A percentile compares a stretch with the other conserved stretches of the same genome.
Conservation (phyloP, 1,140 invertebrate species). For the Planococcus citri region DNA sequence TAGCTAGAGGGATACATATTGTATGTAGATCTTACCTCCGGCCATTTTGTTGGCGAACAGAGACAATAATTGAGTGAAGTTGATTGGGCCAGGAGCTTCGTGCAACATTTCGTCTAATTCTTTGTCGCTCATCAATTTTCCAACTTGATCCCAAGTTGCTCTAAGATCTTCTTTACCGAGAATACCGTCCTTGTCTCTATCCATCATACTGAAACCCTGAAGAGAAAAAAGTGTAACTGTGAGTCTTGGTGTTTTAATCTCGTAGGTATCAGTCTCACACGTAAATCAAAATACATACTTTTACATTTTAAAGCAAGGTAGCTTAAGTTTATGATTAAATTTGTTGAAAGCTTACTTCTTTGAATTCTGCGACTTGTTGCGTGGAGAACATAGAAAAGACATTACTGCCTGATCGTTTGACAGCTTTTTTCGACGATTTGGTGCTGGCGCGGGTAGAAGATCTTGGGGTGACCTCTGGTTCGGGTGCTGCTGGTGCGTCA, state of each 20-base stretch:
- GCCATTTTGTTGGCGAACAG: constrained; percentile 83
- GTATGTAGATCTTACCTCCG: constrained; percentile 34
- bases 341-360: constrained; percentile 54
- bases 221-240: not conserved
- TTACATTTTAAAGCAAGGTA: too few relatives aligned
- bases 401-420: constrained; percentile 78
- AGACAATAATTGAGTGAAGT: constrained; percentile 86
- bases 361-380: constrained; percentile 89
- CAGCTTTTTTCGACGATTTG: constrained; percentile 41
- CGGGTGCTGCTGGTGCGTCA: constrained; percentile 36
- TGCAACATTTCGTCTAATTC: constrained; percentile 82
- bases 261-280: too few relatives aligned
- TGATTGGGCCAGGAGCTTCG: constrained; percentile 83
- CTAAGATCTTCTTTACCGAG: constrained; percentile 92
- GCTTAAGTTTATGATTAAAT: not conserved
- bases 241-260: not conserved
- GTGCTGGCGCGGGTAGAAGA: constrained; percentile 42
- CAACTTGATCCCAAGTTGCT: constrained; percentile 87
- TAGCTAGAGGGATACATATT: not conserved
- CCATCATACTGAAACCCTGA: constrained; percentile 94
- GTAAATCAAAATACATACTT: too few relatives aligned
- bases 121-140: constrained; percentile 76
- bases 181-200: constrained; percentile 95
- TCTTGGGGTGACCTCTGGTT: constrained; percentile 40
- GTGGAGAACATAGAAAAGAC: constrained; percentile 93